A percentile compares a stretch with the other conserved stretches of the same genome.
Conservation (phyloP, 2,888 invertebrate species). For the Cantharis lateralis region DNA sequence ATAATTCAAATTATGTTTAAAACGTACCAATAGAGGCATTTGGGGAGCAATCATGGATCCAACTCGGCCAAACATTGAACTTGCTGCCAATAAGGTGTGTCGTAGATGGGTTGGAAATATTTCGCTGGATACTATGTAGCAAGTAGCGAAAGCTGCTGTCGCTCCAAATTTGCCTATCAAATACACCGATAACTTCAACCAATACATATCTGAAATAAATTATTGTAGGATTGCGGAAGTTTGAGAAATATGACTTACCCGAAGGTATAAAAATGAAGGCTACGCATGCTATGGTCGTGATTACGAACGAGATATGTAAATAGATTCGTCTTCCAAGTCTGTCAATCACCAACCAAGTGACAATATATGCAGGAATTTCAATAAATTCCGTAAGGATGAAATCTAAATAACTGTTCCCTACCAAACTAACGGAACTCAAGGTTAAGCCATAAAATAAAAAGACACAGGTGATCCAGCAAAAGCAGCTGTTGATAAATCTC, state of each 20-base stretch:
- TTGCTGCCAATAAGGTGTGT: slow-evolving; percentile 65
- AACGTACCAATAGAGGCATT: slow-evolving; percentile 67
- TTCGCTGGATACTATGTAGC: slow-evolving; percentile 71
- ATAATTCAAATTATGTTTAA: not conserved
- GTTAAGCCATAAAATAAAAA: slow-evolving; percentile 82
- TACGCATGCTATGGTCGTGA: slow-evolving; percentile 66
- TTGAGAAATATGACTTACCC: slow-evolving; percentile 50
- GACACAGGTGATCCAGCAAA: slow-evolving; percentile 80
- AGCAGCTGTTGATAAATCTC: slow-evolving; percentile 68
- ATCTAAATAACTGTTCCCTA: slow-evolving; percentile 77
- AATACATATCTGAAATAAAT: slow-evolving; percentile 55
- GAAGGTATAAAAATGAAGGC: slow-evolving; percentile 63
- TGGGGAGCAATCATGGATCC: slow-evolving; percentile 71
- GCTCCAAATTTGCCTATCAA: slow-evolving; percentile 69
- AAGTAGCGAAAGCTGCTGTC: slow-evolving; percentile 66
- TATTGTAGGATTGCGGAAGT: not conserved
- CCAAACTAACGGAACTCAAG: slow-evolving; percentile 74
- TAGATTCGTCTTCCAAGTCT: slow-evolving; percentile 67
- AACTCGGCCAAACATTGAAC: slow-evolving; percentile 69
- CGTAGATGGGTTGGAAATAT: slow-evolving; percentile 69
- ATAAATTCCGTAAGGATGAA: slow-evolving; percentile 71
- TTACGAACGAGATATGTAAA: slow-evolving; percentile 64
- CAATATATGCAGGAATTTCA: slow-evolving; percentile 75
- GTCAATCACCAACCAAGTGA: slow-evolving; percentile 67
- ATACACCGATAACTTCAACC: slow-evolving; percentile 60